A percentile compares a stretch with the other conserved stretches of the same genome.
phyloP scores from a whole-genome alignment of 1,140 invertebrate genomes.

The Euwallacea fornicatus region DNA sequence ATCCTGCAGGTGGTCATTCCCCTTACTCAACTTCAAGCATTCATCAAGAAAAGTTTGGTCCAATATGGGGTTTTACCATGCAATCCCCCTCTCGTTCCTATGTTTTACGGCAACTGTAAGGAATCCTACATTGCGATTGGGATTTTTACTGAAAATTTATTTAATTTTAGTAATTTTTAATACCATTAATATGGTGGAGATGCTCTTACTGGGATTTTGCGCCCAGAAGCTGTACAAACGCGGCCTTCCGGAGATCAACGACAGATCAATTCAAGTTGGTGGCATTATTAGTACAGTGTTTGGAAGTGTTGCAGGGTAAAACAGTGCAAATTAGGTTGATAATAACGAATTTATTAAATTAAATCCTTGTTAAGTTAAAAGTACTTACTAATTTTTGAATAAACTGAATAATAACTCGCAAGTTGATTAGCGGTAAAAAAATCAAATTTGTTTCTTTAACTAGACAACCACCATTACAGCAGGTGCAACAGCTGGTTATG shows the following conservation, averaged over 20 bases:
- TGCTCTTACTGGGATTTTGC: slow-evolving; percentile 60
- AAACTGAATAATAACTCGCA: too few relatives aligned
- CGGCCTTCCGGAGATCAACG: slow-evolving; percentile 46
- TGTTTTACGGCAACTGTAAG: slow-evolving; percentile 57
- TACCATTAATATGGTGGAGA: slow-evolving; percentile 61
- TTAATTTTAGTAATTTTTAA: too few relatives aligned
- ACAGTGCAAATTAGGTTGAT: too few relatives aligned
- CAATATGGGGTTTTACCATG: slow-evolving; percentile 57
- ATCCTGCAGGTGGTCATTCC: slow-evolving; percentile 59
- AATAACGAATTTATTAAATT: too few relatives aligned
- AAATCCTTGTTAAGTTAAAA: too few relatives aligned
- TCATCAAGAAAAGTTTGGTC: slow-evolving; percentile 55
- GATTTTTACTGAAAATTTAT: too few relatives aligned
- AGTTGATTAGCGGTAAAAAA: too few relatives aligned
- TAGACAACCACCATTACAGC: too few relatives aligned
- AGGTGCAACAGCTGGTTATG: too few relatives aligned
- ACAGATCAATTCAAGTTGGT: not conserved
- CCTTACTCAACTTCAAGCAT: slow-evolving; percentile 60
- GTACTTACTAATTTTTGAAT: too few relatives aligned
- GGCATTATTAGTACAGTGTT: slow-evolving; percentile 2
- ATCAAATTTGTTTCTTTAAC: too few relatives aligned
- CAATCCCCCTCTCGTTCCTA: slow-evolving; percentile 54
- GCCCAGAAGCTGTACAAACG: slow-evolving; percentile 60
- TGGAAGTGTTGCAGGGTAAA: not conserved
- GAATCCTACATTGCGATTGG: slow-evolving; percentile 38